Conservation (phyloP, 2,113 vertebrate species). For the Nestor notabilis region DNA sequence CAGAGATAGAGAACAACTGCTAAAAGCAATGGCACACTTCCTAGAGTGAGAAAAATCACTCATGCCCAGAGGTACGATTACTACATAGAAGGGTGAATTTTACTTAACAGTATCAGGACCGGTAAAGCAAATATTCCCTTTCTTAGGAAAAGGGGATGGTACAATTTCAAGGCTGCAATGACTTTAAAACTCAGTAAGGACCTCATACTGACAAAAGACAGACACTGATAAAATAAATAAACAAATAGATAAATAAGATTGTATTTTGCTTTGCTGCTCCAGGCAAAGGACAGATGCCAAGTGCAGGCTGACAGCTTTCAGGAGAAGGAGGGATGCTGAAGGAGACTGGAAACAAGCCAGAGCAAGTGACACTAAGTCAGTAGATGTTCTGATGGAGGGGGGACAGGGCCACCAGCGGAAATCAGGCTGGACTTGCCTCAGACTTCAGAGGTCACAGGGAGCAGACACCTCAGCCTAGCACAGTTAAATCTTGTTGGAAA, state of each 20-base stretch:
- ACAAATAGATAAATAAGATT: too few relatives aligned
- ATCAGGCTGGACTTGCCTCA: neutral
- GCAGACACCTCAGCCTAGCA: neutral
- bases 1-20: neutral
- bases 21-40: accelerated
- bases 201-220: neutral
- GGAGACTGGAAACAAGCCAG: neutral
- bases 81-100: neutral
- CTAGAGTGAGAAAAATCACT: neutral
- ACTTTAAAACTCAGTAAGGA: neutral
- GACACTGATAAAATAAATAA: neutral
- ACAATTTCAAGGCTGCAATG: neutral
- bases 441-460: neutral
- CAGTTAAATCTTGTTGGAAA: neutral
- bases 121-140: neutral
- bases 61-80: neutral
- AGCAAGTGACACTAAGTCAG: neutral
- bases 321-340: neutral
- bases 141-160: neutral
- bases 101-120: neutral
- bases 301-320: neutral
- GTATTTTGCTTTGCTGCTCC: neutral
- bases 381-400: neutral
- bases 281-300: neutral
- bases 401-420: accelerated